Base-by-base conservation (phyloP, 1,140 invertebrate species). In the Leptinotarsa lineolata region DNA sequence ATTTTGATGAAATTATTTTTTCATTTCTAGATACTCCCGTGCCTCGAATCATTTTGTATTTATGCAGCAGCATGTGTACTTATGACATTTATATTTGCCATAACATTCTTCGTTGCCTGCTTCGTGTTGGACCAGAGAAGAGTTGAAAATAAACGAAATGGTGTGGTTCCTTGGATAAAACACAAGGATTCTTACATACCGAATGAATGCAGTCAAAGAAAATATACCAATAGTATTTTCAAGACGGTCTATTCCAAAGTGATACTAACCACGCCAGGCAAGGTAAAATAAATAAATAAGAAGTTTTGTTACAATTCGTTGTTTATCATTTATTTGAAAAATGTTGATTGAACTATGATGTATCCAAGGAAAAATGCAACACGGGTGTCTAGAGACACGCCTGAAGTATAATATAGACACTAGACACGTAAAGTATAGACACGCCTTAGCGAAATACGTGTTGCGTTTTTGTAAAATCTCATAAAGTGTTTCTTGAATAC, bases 41-140 rank as follows among this genome's bases (percentile, higher is more conserved):
- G 90, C 0, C 85, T 94, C 48, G 88, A 91, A 80, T 93, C 92
- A 0, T 94, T 92, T 79, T 94, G 92, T 80, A 87, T 93, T 44
- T 94, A 92, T 79, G 91, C 91, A 15, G 91, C 91, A 6, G 83
- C 89, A 2, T 91, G 91, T 21, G 89, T 94, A 5, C 85, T 92
- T 30, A 89, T 92, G 72, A 92, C 92, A 12, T 94, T 91, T 83
- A 83, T 93, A 46, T 90, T 92, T 76, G 91, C 92, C 80, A 87
- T 93, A 6, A 94, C 93, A 8, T 91, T 94, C 84, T 94, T 93
- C 84, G 88, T 92, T n/a, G 92, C 92, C 2, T 88, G 91, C 70
- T 90, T 94, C 77, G 89, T 90, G 0, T 81, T 94, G 67, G 93
- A 94, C 79, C 85, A 91, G 63, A 85, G 81, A 81, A 87, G 93